Base-by-base conservation (phyloP, 2,797 vertebrate species). In the Myotis planiceps region DNA sequence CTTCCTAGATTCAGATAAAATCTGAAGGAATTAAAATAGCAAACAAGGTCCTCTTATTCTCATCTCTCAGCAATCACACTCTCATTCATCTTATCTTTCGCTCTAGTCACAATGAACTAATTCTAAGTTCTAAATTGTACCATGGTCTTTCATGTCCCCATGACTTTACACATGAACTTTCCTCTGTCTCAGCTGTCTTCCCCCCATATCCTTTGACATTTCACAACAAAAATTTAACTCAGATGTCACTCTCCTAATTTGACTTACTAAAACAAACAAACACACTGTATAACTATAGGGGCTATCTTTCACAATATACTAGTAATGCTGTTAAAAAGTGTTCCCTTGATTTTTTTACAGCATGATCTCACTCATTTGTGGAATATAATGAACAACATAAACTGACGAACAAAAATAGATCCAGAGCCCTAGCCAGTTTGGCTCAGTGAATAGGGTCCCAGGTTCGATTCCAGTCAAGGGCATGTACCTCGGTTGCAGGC, bases 201-300 rank as follows among this genome's bases (percentile, higher is more conserved):
- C 13, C 1, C 32, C 72, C 29, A 85, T 42, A 81, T 58, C 6
- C 32, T n/a, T 27, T 80, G 21, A 68, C 39, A 23, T 66, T 86
- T 88, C 55, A 91, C 66, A 83, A 96, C 60, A n/a, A 88, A 93
- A 88, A 84, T 68, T 90, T 88, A 88, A 94, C 53, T 68, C 21
- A 91, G 39, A 74, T 66, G 23, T 63, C 60, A 90, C 16, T 90
- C 32, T n/a, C 27, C n/a, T 87, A 85, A 81, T 88, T 51, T 88
- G 37, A n/a, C 7, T 12, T 68, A 94, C 23, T 79, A 66, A 63
- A 29, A n/a, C 60, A 60, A 4, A 27, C 55, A 15, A 7, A 53
- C 19, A 53, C 60, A 63, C 29, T 63, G 5, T n/a, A 63, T 42
- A 90, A 84, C 5, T 78, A 21, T 7, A 81, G 55, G 69, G 16